Conservation (phyloP, 2,888 invertebrate genomes). For the Pyralis farinalis region DNA sequence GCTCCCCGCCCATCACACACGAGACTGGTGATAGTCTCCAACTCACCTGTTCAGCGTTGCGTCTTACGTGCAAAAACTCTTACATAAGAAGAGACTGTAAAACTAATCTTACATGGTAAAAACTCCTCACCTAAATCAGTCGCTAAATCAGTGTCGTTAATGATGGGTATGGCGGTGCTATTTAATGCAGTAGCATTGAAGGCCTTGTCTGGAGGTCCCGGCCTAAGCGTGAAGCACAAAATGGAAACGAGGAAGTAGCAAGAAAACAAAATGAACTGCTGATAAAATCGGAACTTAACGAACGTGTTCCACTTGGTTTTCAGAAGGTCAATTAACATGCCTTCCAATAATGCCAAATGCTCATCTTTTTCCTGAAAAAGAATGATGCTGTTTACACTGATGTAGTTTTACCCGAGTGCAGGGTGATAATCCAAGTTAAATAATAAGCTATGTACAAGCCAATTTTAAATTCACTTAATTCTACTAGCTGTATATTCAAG, state of each 20-base stretch:
- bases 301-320: conserved; percentile 99
- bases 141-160: conserved; percentile 53
- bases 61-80: too few relatives aligned
- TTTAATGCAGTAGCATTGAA: conserved; percentile 56
- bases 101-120: too few relatives aligned
- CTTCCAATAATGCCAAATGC: conserved; percentile 97
- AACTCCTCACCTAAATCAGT: conserved; percentile 52
- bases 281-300: conserved; percentile 95
- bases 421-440: too few relatives aligned
- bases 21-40: too few relatives aligned
- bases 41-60: too few relatives aligned
- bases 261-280: conserved; percentile 94
- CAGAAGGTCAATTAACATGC: conserved; percentile 94
- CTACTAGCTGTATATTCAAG: too few relatives aligned
- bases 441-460: too few relatives aligned
- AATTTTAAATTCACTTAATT: too few relatives aligned
- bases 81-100: too few relatives aligned
- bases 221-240: conserved; percentile 93
- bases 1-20: too few relatives aligned
- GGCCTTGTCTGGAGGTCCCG: conserved; percentile 86
- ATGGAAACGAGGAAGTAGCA: conserved; percentile 95
- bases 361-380: conserved; percentile 95
- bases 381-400: too few relatives aligned
- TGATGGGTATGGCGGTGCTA: conserved; percentile 40
- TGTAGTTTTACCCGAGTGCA: too few relatives aligned